phyloP scores from a whole-genome alignment of 2,113 vertebrate genomes.

The Numenius arquata region DNA sequence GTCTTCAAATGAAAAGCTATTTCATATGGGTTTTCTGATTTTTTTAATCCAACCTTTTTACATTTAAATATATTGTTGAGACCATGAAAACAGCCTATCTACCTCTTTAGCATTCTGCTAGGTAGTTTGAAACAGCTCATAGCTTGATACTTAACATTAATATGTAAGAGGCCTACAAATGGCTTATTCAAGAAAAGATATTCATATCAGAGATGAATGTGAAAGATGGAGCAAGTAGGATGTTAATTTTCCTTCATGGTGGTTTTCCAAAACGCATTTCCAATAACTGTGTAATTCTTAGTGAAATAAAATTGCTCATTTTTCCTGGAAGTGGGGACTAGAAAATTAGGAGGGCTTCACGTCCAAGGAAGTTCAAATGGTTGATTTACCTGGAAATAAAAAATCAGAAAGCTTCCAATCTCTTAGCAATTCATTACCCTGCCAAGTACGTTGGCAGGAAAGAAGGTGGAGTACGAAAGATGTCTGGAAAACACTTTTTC shows the following conservation, averaged over 20 bases:
- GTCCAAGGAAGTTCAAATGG: neutral
- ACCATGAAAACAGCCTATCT: neutral
- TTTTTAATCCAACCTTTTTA: neutral
- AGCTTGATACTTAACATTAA: neutral
- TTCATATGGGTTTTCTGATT: neutral
- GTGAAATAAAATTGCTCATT: neutral
- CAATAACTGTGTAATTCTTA: neutral
- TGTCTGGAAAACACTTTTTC: neutral
- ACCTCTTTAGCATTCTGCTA: neutral
- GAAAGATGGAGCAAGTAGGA: neutral
- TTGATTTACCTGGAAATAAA: conserved; percentile 17
- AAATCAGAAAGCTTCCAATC: neutral
- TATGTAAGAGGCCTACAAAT: neutral
- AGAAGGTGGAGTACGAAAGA: neutral
- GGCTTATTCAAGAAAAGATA: neutral
- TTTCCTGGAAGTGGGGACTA: neutral
- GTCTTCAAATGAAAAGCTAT: neutral
- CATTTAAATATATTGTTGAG: neutral
- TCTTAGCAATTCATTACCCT: neutral
- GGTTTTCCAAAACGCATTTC: neutral
- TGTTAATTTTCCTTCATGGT: neutral
- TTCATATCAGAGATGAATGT: neutral
- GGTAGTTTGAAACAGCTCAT: neutral
- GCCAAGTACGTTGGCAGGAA: neutral
- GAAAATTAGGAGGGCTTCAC: neutral